Base-by-base conservation (phyloP, 2,797 vertebrate genomes). In the Propithecus deckenii region DNA sequence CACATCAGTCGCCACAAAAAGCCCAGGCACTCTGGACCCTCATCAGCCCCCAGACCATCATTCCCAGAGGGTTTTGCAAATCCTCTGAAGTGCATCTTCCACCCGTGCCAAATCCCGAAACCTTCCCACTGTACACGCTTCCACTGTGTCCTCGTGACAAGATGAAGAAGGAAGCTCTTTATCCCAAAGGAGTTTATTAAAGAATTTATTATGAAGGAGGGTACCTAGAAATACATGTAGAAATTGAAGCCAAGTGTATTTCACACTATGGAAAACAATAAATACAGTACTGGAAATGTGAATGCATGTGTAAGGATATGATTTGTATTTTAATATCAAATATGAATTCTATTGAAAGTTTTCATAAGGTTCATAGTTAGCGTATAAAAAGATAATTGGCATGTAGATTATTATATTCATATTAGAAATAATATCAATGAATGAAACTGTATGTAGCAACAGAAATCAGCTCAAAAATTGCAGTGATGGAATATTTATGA, bases 341-440 rank as follows among this genome's bases (percentile, higher is more conserved):
- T 38, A 55, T 41, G 57, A 75, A 71, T 55, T 25, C n/a, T 35
- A 55, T n/a, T 93, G 76, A 67, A 89, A n/a, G 35, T 79, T 92
- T 96, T 63, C 55, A n/a, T 14, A 32, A 76, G 43, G 35, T 32
- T 92, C 38, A 46, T 9, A 74, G 61, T 59, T 92, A 96, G n/a
- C 8, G 10, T 38, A 95, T 69, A 84, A 93, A 93, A 78, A 52
- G 89, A 18, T 67, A 95, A 9, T 0, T 83, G 92, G 95, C 96
- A 94, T 86, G 94, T 94, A 80, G 75, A 92, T 91, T 22, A 92
- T 87, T 96, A 96, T 25, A 94, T 52, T 72, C 65, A 92, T 22
- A 57, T 88, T 79, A 96, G 95, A 98, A 97, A 96, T 35, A 72
- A 92, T 80, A 90, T 84, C 71, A 95, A 46, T 90, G 92, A 98